Evolutionary conservation across 2,888 invertebrate genomes (phyloP), one percentile per base, ranked within the genome.

Genomic region (Mythimna vitellina): DNA sequence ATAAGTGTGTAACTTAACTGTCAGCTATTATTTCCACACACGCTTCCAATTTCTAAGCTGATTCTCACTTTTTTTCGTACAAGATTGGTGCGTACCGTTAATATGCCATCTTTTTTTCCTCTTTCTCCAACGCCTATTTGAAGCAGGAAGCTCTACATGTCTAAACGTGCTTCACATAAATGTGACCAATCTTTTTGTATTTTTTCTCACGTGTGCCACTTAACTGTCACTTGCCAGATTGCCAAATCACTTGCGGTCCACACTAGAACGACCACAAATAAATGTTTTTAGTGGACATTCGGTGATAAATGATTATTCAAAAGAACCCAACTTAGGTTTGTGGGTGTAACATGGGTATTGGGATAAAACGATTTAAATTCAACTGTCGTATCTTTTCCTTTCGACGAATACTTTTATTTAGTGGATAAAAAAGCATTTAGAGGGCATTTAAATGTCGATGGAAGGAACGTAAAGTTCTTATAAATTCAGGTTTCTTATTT

Each of bases 271-370:
- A 57, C 53, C 53, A 38, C 78, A 58, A 53, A 70, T 61, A 61
- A 58, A 63, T 63, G 62, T n/a, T 53, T 57, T 51, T 17, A 3
- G 51, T 46, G 25, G 49, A n/a, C 61, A 51, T 61, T 69, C 17
- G 53, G 54, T 77, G 62, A 77, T 53, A 53, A 65, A 65, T 71
- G 46, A 51, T 61, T 58, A 46, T 56, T 53, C 35, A 65, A 42
- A 49, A 54, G 25, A 35, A 51, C 4, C 49, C 51, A 49, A 49
- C 60, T 29, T 22, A 35, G 17, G 35, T 17, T 35, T 49, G 32
- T 53, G 1, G 17, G 12, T 32, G 49, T 35, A 46, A 71, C 25
- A 51, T 46, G 61, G 42, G 42, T 70, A 29, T 20, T 38, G 20
- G 20, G 3, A 67, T 56, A 42, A 51, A 75, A 74, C 7, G 42